Evolutionary conservation across 2,888 invertebrate genomes (phyloP).

Genomic region (Drosophila mettleri): DNA sequence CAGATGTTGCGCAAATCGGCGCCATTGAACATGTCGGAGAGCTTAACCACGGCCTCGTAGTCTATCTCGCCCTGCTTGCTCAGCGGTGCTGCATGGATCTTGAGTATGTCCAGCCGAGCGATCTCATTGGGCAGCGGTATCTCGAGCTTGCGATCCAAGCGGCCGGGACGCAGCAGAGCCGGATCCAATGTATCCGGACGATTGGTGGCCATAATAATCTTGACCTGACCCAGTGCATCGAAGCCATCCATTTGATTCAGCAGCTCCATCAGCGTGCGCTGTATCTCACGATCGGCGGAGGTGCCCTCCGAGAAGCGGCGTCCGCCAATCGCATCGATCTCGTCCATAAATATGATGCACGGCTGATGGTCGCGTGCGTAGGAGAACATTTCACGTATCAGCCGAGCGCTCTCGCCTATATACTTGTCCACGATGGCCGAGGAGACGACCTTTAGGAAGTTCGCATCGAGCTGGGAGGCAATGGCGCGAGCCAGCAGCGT

Average conservation of each 20-base stretch:
- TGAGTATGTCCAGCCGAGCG: conserved; percentile 96
- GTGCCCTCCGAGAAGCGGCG: conserved; percentile 99
- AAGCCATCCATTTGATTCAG: conserved; percentile 99
- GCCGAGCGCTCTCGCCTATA: conserved; percentile 98
- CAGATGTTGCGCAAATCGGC: conserved; percentile 99
- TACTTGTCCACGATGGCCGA: conserved; percentile 99
- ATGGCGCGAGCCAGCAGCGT: conserved; percentile 98
- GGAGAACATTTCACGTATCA: conserved; percentile 99
- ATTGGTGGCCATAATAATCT: conserved; percentile 99
- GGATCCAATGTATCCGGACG: conserved; percentile 99
- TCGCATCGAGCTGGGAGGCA: conserved; percentile 99
- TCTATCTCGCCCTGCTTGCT: conserved; percentile 99
- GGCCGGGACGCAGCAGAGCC: conserved; percentile 96
- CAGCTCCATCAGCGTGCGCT: conserved; percentile 98
- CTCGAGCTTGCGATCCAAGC: conserved; percentile 98
- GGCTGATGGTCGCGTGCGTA: conserved; percentile 99
- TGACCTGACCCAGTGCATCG: conserved; percentile 97
- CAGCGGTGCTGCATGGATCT: conserved; percentile 97
- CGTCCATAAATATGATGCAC: conserved; percentile 99
- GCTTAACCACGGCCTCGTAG: conserved; percentile 98
- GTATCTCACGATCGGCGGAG: conserved; percentile 99
- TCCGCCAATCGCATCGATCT: conserved; percentile 99
- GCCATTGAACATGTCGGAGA: conserved; percentile 99
- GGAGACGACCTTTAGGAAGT: conserved; percentile 99
- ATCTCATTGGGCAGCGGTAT: conserved; percentile 99